Conservation (phyloP, 2,113 vertebrate species). For the Trogon melanurus region DNA sequence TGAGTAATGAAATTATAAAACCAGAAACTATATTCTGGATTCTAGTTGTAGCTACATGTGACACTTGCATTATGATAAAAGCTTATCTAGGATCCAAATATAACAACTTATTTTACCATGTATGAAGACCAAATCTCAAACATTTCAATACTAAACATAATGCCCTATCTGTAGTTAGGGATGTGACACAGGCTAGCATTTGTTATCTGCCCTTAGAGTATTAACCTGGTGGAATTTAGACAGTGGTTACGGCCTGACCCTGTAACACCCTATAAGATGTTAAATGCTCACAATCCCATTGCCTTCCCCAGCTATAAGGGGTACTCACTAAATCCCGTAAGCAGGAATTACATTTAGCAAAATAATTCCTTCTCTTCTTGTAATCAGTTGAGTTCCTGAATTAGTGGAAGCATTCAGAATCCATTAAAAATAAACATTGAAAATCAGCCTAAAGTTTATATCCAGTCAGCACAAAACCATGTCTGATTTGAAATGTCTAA, state of each 20-base stretch:
- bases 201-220: background rate
- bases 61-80: background rate
- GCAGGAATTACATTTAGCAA: conserved; percentile 17
- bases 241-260: background rate
- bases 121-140: background rate
- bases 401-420: background rate
- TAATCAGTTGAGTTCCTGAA: background rate
- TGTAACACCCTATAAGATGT: background rate
- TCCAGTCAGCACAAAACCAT: background rate
- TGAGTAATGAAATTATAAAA: background rate
- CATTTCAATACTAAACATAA: background rate
- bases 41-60: background rate
- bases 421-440: background rate
- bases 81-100: background rate
- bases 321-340: background rate
- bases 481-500: background rate
- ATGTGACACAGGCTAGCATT: background rate
- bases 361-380: background rate
- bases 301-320: background rate
- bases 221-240: background rate
- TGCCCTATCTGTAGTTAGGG: background rate
- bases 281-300: conserved; percentile 15
- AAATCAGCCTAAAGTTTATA: background rate
- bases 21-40: background rate
- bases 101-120: background rate